A percentile compares a stretch with the other conserved stretches of the same genome.
Conservation (phyloP, 2,797 vertebrate species). For the Myripristis jacobus region DNA sequence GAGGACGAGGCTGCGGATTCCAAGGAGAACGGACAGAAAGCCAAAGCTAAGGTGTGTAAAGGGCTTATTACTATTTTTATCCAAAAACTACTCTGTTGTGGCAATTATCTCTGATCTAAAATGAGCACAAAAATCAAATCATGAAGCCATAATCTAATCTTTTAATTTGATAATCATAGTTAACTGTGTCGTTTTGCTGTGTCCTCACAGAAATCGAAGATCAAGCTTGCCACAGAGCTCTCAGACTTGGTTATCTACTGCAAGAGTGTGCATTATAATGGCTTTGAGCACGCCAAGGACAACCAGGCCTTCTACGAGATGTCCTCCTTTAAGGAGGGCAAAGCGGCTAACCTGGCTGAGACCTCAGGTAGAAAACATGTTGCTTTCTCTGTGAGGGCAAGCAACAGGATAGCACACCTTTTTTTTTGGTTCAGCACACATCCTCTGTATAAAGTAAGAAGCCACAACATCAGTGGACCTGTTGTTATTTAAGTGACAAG, state of each 20-base stretch:
- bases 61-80: not conserved
- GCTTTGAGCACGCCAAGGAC: slow-evolving; percentile 85
- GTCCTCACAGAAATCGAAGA: slow-evolving; percentile 86
- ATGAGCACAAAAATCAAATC: not conserved
- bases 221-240: slow-evolving; percentile 91
- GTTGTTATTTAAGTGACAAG: no score
- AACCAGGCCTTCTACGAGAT: slow-evolving; percentile 92
- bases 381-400: not conserved
- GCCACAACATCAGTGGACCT: no score
- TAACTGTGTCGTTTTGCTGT: not conserved
- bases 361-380: slow-evolving; percentile 82
- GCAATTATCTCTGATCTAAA: not conserved
- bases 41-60: slow-evolving; percentile 70
- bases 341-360: slow-evolving; percentile 88
- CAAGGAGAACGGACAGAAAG: slow-evolving; percentile 86
- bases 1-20: slow-evolving; percentile 95
- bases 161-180: not conserved
- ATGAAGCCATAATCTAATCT: no score
- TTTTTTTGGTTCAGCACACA: not conserved
- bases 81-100: no score
- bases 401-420: not conserved
- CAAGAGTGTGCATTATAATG: slow-evolving; percentile 94
- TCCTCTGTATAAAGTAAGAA: not conserved
- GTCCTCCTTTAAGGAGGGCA: slow-evolving; percentile 92
- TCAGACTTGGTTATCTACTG: slow-evolving; percentile 95